These are phyloP conservation scores for Eutolmus rufibarbis DNA, from an alignment of 2,888 invertebrate genomes.

Conservation along the genomic window DNA sequence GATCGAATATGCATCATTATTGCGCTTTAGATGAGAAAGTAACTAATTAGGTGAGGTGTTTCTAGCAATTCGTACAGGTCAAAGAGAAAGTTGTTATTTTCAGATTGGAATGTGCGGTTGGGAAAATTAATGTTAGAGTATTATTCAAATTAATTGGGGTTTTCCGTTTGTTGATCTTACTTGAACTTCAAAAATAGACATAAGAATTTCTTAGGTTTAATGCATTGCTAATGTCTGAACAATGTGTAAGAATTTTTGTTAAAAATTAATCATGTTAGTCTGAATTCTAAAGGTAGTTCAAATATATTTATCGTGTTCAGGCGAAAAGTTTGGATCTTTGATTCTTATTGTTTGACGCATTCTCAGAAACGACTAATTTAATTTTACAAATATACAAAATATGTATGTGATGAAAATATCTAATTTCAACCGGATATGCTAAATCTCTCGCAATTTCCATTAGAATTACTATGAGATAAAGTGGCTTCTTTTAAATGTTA, in stretches of 20 bases:
- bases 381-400: too few relatives aligned
- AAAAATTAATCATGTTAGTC: neutral
- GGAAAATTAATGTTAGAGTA: neutral
- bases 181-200: neutral
- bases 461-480: neutral
- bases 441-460: neutral
- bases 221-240: neutral
- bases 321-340: too few relatives aligned
- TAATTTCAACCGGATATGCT: neutral
- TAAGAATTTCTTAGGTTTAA: neutral
- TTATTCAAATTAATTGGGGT: neutral
- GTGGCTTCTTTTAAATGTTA: neutral
- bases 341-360: too few relatives aligned
- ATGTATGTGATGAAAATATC: neutral
- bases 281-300: too few relatives aligned
- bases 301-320: too few relatives aligned
- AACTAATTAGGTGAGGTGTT: neutral
- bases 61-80: neutral
- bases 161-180: neutral
- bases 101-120: neutral
- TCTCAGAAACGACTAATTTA: too few relatives aligned
- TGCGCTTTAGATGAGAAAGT: neutral
- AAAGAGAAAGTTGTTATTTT: neutral
- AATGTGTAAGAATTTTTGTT: neutral
- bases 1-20: conserved; percentile 27